Evolutionary conservation across 2,888 invertebrate species (phyloP), one percentile per base, ranked within the genome.

Genomic region (Sarcophaga variegata): DNA sequence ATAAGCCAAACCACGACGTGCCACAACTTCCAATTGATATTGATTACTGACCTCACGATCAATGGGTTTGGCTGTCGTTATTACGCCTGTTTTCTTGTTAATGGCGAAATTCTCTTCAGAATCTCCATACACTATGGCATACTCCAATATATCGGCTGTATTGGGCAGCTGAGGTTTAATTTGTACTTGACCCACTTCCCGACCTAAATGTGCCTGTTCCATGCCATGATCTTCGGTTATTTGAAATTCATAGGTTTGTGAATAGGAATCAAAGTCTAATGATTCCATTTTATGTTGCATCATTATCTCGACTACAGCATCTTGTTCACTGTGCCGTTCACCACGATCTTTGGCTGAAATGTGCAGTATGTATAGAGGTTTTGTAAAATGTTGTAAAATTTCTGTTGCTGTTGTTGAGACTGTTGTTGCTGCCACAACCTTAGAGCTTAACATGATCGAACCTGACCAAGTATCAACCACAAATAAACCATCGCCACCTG

Each of bases 321-420:
- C 96, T 90, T 96, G 96, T 20, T 94, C 93, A 0, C 97, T 96
- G 88, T 95, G 94, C 89, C 96, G 95, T 88, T 97, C 97, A 2
- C 97, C 98, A 89, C 95, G 96, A 93, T 98, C 98, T 92, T 95
- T 96, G 17, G 97, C 97, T 1, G 97, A 96, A 88, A 98, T 95
- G 90, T 95, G 96, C 83, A 98, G 93, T 87, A 95, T 95, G 92
- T 96, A 97, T 62, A 96, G 94, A 1, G 95, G 95, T 91, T 96
- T 96, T 49, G 95, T 95, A 54, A 94, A 93, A 76, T 88, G 88
- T 81, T 89, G 89, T 84, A 90, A 84, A 76, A 87, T 79, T 67
- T 87, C 84, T 72, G 79, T 70, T 27, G 62, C 69, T 80, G 79
- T 71, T 71, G 70, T 74, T 63, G 78, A 49, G 27, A 78, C 62